phyloP scores from a whole-genome alignment of 2,113 vertebrate genomes.

The Cercopithecus mona region DNA sequence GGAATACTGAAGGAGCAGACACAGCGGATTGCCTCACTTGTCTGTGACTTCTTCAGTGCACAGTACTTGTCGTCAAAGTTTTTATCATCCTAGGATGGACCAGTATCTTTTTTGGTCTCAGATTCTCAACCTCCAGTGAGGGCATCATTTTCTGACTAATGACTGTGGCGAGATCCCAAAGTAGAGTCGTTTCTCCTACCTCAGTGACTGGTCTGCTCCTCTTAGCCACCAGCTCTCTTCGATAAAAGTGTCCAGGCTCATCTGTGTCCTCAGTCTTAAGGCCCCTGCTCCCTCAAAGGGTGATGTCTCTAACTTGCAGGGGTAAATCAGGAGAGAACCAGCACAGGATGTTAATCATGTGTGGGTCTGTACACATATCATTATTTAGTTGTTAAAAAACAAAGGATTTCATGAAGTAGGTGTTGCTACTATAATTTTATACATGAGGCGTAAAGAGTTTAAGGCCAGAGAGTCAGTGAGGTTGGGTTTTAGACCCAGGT shows the following conservation, averaged over 20 bases:
- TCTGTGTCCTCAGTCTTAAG: background rate
- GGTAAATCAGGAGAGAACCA: background rate
- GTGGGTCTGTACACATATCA: background rate
- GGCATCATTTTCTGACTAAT: background rate
- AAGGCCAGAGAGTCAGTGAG: background rate
- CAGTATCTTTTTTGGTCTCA: background rate
- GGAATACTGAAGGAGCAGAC: background rate
- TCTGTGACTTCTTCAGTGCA: background rate
- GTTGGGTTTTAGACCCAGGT: background rate
- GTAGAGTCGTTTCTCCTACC: background rate
- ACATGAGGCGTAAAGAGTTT: background rate
- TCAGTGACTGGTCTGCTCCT: background rate
- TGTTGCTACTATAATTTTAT: background rate
- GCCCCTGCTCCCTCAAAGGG: background rate
- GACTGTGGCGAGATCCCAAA: too few species aligned
- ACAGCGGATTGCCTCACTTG: background rate
- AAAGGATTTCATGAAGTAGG: background rate
- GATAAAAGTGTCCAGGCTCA: background rate
- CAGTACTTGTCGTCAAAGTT: background rate
- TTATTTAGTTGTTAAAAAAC: background rate
- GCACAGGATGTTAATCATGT: background rate
- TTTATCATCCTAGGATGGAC: background rate
- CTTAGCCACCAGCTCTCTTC: background rate
- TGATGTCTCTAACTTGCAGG: background rate
- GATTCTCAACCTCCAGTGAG: background rate